These are phyloP conservation scores for Aphaenogaster floridana DNA, from an alignment of 1,140 invertebrate genomes.

Conservation along the genomic window DNA sequence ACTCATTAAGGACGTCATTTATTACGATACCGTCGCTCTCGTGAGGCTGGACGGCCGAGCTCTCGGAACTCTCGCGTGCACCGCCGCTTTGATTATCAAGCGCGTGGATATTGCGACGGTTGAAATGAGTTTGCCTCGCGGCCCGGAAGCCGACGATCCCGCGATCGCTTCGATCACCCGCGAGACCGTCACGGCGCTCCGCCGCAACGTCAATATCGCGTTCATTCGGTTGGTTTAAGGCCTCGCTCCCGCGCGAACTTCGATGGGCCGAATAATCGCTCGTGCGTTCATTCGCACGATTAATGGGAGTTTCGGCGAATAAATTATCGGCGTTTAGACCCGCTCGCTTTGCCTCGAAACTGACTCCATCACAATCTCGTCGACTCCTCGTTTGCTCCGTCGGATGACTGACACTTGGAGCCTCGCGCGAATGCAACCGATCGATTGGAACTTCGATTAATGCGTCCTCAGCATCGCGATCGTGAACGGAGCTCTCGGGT, in stretches of 20 bases:
- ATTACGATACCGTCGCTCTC: slow-evolving; percentile 37
- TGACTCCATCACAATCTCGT: slow-evolving; percentile 7
- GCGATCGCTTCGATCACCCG: background rate
- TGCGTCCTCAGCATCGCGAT: slow-evolving; percentile 8
- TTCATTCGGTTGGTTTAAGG: background rate
- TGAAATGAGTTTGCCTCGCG: slow-evolving; percentile 35
- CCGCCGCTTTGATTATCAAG: slow-evolving; percentile 18
- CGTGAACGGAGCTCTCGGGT: background rate
- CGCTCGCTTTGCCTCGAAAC: background rate
- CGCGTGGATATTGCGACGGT: slow-evolving; percentile 9
- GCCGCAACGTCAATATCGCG: background rate
- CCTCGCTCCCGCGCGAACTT: background rate
- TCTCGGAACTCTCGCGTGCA: background rate
- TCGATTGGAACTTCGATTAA: slow-evolving; percentile 28
- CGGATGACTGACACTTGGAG: slow-evolving; percentile 15
- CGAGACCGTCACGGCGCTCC: background rate
- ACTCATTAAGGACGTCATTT: slow-evolving; percentile 33
- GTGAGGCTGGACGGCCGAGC: background rate
- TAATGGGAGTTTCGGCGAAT: slow-evolving; percentile 21
- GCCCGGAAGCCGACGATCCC: background rate
- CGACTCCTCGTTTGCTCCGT: background rate
- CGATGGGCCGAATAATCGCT: slow-evolving; percentile 13
- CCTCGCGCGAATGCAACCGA: slow-evolving; percentile 15
- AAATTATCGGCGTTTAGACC: slow-evolving; percentile 9
- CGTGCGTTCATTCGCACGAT: slow-evolving; percentile 36